Base-by-base conservation (phyloP, 2,888 invertebrate genomes). In the Cephus runcator region DNA sequence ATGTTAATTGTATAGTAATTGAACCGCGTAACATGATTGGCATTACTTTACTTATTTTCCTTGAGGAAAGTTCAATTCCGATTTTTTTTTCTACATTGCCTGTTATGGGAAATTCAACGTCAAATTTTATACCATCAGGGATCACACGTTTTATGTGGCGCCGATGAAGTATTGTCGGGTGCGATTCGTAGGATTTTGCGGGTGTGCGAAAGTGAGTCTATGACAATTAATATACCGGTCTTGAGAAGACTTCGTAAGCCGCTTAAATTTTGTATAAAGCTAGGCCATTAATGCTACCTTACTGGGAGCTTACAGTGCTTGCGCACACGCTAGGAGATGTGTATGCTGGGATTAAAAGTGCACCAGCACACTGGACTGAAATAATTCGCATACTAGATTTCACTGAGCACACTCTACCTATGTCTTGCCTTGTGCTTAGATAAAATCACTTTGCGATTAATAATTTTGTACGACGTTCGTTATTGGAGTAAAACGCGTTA, bases 231-330 rank as follows among this genome's bases (percentile, higher is more conserved):
- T 82, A 40, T 69, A 69, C 80, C 30, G 81, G 68, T 74, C 78
- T 77, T 76, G 76, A 76, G 75, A 80, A 81, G 79, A 83, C 82
- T 83, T 81, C 80, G 80, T 83, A 84, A 85, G 85, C 85, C 81
- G 84, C 85, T 85, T 85, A 85, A 82, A 85, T 85, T 85, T 84
- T 83, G 83, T 84, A 85, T 85, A 85, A 84, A 84, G 84, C 84
- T 82, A 77, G 80, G 79, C 82, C 81, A 83, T 84, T 83, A 84
- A 85, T 83, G 83, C 83, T 82, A 81, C 84, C 82, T 84, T 84
- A 80, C 83, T 79, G 76, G 75, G 79, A 82, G 84, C 83, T 84
- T 83, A 83, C 78, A 77, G 75, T 81, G 83, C 81, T 83, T 80
- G 81, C 79, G 80, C 79, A 78, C 80, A 82, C 79, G 79, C 78